Evolutionary conservation across 2,888 invertebrate genomes (phyloP).

Genomic region (Chrysolina oricalcia): DNA sequence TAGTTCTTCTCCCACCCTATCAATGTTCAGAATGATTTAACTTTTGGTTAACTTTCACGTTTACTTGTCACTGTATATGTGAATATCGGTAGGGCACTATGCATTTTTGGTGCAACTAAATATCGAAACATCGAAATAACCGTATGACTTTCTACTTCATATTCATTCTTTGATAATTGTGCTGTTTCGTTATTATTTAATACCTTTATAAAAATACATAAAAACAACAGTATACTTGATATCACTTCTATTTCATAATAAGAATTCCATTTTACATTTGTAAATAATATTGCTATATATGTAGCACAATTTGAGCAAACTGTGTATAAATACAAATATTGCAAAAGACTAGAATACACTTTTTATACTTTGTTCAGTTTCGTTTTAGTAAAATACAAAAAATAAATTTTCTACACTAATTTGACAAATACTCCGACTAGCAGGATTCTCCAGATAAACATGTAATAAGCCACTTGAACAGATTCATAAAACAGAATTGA

Average conservation of each 20-base stretch:
- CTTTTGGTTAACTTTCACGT: too few relatives aligned
- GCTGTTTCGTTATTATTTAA: not conserved
- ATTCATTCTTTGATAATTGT: too few relatives aligned
- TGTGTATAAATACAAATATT: conserved; percentile 64
- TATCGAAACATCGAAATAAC: too few relatives aligned
- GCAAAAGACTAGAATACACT: conserved; percentile 65
- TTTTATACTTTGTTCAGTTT: conserved; percentile 59
- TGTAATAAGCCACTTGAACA: too few relatives aligned
- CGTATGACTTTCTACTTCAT: too few relatives aligned
- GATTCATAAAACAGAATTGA: too few relatives aligned
- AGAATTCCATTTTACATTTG: conserved; percentile 58
- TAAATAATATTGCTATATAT: conserved; percentile 55
- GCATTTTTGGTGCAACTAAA: too few relatives aligned
- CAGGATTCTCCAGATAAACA: not conserved
- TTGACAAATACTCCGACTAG: not conserved
- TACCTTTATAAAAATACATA: not conserved
- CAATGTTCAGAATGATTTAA: too few relatives aligned
- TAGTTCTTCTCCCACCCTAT: too few relatives aligned
- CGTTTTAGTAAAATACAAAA: conserved; percentile 55
- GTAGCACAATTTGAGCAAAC: conserved; percentile 64
- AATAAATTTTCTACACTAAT: conserved; percentile 52
- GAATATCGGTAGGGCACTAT: too few relatives aligned
- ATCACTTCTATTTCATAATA: conserved; percentile 60
- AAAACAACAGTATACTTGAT: conserved; percentile 23
- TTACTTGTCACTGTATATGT: too few relatives aligned